Conservation (phyloP, 2,888 invertebrate genomes). For the Oscheius sp. region DNA sequence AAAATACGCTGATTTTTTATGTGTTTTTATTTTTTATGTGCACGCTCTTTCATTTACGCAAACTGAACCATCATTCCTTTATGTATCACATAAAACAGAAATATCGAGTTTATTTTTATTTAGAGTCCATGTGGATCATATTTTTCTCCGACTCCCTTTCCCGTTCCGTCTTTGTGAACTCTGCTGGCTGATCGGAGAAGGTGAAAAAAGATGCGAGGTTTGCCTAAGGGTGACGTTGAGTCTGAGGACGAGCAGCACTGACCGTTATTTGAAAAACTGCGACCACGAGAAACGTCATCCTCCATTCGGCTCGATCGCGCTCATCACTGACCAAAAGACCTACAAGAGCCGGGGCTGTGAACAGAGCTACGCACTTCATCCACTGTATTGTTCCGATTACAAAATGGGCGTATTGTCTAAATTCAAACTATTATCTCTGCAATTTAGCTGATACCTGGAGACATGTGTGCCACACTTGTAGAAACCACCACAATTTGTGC, state of each 20-base stretch:
- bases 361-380: constrained; percentile 67
- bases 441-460: constrained; percentile 44
- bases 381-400: constrained; percentile 66
- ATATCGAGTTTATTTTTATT: too few relatives aligned
- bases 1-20: too few relatives aligned
- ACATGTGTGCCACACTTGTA: constrained; percentile 68
- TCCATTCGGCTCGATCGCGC: constrained; percentile 46
- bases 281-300: constrained; percentile 38
- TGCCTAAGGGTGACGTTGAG: constrained; percentile 24
- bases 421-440: background rate
- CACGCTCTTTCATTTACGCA: too few relatives aligned
- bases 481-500: constrained; percentile 68
- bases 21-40: too few relatives aligned
- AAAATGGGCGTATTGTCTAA: constrained; percentile 64
- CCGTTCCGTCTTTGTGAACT: constrained; percentile 13
- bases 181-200: constrained; percentile 35
- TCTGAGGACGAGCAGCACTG: constrained; percentile 8
- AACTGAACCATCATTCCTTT: too few relatives aligned
- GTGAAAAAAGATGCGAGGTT: constrained; percentile 22
- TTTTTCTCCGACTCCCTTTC: background rate
- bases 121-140: too few relatives aligned
- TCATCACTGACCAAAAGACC: constrained; percentile 60
- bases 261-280: constrained; percentile 25
- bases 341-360: constrained; percentile 64
- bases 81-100: too few relatives aligned